Evolutionary conservation across 2,797 vertebrate genomes (phyloP).

Genomic region (Eulemur mongoz): DNA sequence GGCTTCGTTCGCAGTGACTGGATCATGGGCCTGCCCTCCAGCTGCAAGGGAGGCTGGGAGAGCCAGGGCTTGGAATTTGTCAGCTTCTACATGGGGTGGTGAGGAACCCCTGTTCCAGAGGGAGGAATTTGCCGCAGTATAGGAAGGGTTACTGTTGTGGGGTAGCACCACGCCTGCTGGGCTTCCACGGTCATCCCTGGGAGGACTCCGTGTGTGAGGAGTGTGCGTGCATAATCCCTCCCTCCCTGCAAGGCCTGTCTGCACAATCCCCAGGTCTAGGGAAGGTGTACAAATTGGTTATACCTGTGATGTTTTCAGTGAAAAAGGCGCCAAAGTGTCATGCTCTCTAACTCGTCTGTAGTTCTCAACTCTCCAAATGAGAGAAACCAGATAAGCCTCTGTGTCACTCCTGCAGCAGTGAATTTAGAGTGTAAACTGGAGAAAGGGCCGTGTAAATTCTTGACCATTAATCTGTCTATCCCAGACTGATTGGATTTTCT

Average conservation of each 20-base stretch:
- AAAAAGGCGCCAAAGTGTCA: background rate
- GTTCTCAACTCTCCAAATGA: background rate
- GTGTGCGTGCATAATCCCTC: background rate
- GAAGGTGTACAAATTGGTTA: background rate
- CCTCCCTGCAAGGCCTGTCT: background rate
- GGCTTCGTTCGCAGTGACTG: background rate
- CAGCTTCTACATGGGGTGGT: background rate
- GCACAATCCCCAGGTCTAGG: background rate
- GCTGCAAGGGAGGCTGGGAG: conserved; percentile 9
- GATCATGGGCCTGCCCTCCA: background rate
- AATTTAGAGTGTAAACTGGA: background rate
- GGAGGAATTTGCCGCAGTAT: background rate
- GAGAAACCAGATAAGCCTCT: background rate
- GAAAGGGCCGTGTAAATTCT: background rate
- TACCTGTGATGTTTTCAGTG: background rate
- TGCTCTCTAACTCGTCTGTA: background rate
- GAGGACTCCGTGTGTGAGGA: no score
- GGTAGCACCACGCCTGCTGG: background rate
- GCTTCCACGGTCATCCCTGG: background rate
- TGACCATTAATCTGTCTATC: background rate
- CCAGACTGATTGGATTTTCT: background rate
- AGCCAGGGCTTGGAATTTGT: background rate
- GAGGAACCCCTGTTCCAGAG: background rate
- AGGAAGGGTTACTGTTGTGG: background rate
- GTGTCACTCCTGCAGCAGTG: background rate